Conservation (phyloP, 2,888 invertebrate genomes). For the Volucella inflata region DNA sequence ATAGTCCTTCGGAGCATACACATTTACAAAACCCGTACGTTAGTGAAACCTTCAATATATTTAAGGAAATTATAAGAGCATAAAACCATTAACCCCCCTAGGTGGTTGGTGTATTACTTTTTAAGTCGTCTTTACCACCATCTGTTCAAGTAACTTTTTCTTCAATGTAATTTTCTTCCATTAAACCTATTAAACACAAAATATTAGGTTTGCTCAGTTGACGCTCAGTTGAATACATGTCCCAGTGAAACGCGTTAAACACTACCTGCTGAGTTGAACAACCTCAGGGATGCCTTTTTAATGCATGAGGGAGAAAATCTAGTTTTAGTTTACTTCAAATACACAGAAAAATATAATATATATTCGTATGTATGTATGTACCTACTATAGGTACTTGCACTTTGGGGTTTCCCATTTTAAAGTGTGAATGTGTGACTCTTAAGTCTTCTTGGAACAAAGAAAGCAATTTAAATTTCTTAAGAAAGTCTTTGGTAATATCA, state of each 20-base stretch:
- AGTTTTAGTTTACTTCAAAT: background rate
- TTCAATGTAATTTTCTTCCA: too few relatives aligned
- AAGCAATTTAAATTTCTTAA: conserved; percentile 44
- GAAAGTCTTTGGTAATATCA: conserved; percentile 24
- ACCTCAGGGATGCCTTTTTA: conserved; percentile 15
- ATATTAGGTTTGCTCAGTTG: conserved; percentile 7
- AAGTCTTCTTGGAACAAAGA: conserved; percentile 9
- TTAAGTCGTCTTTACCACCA: too few relatives aligned
- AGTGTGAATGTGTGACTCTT: too few relatives aligned
- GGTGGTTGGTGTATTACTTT: too few relatives aligned
- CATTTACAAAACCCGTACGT: too few relatives aligned
- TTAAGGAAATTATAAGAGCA: too few relatives aligned
- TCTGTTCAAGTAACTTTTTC: too few relatives aligned
- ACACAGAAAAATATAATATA: background rate
- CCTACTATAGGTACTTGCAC: too few relatives aligned
- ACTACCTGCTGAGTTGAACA: background rate
- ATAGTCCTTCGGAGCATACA: too few relatives aligned
- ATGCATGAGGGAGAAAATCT: conserved; percentile 7
- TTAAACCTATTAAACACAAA: background rate
- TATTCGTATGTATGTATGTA: background rate
- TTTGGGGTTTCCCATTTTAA: too few relatives aligned
- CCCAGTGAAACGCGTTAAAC: background rate
- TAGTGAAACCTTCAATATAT: too few relatives aligned
- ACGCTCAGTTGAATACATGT: background rate
- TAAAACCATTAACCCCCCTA: too few relatives aligned